Evolutionary conservation across 2,797 vertebrate genomes (phyloP), one percentile per base, ranked within the genome.

Genomic region (Syndactyla subalaris): DNA sequence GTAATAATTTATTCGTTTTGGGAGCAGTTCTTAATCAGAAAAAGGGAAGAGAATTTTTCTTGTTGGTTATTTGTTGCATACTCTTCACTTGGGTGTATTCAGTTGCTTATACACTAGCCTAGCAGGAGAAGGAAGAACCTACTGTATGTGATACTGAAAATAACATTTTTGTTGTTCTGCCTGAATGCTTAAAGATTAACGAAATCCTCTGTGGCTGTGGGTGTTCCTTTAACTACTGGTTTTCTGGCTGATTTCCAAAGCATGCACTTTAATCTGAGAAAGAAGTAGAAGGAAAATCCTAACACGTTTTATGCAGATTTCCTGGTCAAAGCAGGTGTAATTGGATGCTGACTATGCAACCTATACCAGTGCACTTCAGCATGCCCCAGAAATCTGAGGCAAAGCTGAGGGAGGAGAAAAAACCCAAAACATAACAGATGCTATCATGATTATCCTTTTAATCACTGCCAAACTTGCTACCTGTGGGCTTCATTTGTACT

Each of bases 141-240:
- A 58, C 43, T 3, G 2, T 29, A 75, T n/a, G 39, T 2, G 2
- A 59, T 48, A 81, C 51, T 67, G 86, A 71, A 94, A 92, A 85
- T 59, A 84, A 62, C 10, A 6, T 59, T 90, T 85, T 55, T 43
- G 49, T 89, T 84, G 22, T 67, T 92, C 7, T 7, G 23, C 70
- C 62, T 63, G 82, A 92, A 77, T 23, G 10, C 20, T 61, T 89
- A 49, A 92, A 91, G 46, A 94, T 80, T 78, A 81, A 89, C 80
- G 2, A 90, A 94, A 52, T 55, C n/a, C 45, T 94, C 88, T 18
- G 0, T 38, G 70, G 30, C 51, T 46, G 32, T 22, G n/a, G n/a
- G 22, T 92, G 32, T 86, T 76, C 24, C 59, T 2, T 3, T 49
- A 73, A 66, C 38, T n/a, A 39, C n/a, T 66, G 49, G 8, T 51